Conservation (phyloP, 2,888 invertebrate species). For the Eumacrocentrus americanus region DNA sequence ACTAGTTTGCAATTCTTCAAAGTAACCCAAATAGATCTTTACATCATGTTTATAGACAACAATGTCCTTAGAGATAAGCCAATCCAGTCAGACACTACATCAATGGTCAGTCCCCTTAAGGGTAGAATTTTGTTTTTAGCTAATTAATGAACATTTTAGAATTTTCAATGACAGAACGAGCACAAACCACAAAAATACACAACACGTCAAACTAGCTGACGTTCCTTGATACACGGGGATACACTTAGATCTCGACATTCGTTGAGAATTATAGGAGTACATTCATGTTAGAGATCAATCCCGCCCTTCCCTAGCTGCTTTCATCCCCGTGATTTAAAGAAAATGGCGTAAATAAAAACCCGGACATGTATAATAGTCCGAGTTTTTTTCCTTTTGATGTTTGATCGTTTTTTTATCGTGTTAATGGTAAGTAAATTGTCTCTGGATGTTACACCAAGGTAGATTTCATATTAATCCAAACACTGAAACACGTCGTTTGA, state of each 20-base stretch:
- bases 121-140: neutral
- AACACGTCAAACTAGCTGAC: neutral
- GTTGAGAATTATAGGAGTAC: slow-evolving; percentile 5
- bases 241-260: no score
- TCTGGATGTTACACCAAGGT: slow-evolving; percentile 8
- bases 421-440: slow-evolving; percentile 44
- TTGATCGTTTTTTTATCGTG: neutral
- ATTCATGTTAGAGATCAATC: slow-evolving; percentile 25
- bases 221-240: slow-evolving; percentile 2
- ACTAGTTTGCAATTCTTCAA: neutral
- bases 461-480: neutral
- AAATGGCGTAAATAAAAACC: slow-evolving; percentile 4
- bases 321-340: slow-evolving; percentile 40
- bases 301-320: slow-evolving; percentile 60
- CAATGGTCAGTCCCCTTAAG: slow-evolving; percentile 12
- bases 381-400: neutral
- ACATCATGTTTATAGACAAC: slow-evolving; percentile 9
- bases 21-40: slow-evolving; percentile 3
- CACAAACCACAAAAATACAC: neutral
- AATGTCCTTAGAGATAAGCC: neutral
- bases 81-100: neutral
- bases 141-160: neutral
- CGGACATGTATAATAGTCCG: slow-evolving; percentile 7
- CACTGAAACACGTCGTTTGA: neutral
- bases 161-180: neutral